phyloP scores from a whole-genome alignment of 2,888 invertebrate species.

The Physocephala rufipes region DNA sequence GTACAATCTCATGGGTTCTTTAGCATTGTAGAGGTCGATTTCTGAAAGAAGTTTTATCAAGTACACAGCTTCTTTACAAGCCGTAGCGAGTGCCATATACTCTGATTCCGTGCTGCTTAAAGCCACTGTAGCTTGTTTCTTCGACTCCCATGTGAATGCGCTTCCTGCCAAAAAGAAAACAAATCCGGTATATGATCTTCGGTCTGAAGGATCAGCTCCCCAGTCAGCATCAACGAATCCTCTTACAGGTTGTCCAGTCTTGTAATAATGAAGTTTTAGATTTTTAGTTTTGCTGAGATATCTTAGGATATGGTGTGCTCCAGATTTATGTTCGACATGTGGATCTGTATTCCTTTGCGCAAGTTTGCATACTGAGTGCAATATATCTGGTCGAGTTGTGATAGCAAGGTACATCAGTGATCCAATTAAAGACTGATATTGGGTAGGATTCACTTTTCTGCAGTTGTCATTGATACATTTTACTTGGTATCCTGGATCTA shows the following conservation, averaged over 20 bases:
- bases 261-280: background rate
- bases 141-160: background rate
- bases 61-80: background rate
- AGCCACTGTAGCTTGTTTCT: slow-evolving; percentile 4
- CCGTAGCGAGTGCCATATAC: background rate
- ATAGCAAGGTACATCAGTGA: no score
- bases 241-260: slow-evolving; percentile 32
- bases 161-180: background rate
- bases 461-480: slow-evolving; percentile 33
- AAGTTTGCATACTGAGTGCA: slow-evolving; percentile 45
- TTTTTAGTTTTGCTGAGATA: slow-evolving; percentile 39
- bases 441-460: slow-evolving; percentile 21
- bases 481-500: slow-evolving; percentile 33
- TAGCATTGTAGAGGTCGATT: background rate
- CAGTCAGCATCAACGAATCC: slow-evolving; percentile 41
- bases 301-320: slow-evolving; percentile 44
- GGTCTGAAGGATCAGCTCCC: slow-evolving; percentile 23
- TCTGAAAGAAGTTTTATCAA: background rate
- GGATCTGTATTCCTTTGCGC: slow-evolving; percentile 46
- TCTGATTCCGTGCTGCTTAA: background rate
- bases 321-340: slow-evolving; percentile 44
- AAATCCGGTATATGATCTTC: slow-evolving; percentile 10
- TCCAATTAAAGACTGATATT: slow-evolving; percentile 36
- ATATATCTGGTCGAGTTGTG: slow-evolving; percentile 43
- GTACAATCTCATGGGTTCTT: background rate